phyloP scores from a whole-genome alignment of 2,113 vertebrate genomes.

The Oreochromis tanganicae region DNA sequence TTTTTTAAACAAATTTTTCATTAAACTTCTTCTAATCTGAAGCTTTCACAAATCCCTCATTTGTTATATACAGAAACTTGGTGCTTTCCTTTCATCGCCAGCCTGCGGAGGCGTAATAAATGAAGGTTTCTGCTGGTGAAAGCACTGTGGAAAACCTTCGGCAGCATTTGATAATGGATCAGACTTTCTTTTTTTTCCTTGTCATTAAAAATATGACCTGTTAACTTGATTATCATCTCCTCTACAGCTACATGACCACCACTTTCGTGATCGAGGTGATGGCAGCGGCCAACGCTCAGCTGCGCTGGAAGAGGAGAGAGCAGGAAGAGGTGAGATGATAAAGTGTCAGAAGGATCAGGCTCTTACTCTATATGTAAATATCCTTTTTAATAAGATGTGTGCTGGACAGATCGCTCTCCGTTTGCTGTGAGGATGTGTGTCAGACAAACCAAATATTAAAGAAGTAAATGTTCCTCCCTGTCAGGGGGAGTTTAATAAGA shows the following conservation, averaged over 20 bases:
- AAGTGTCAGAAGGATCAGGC: background rate
- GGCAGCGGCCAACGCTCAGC: conserved; percentile 93
- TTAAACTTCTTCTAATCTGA: background rate
- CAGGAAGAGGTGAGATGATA: conserved; percentile 77
- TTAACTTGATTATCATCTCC: background rate
- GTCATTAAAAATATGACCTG: background rate
- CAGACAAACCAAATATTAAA: background rate
- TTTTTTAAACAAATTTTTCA: background rate
- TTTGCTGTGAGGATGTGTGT: background rate
- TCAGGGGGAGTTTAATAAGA: background rate
- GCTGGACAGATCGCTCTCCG: background rate
- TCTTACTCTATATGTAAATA: background rate
- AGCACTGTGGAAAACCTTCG: background rate
- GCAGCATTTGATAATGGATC: background rate
- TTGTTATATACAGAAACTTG: background rate
- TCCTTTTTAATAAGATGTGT: background rate
- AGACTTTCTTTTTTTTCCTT: fast-evolving
- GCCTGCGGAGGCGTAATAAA: fast-evolving
- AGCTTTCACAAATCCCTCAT: background rate
- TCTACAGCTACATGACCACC: conserved; percentile 89
- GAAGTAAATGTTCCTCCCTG: background rate
- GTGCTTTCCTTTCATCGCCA: fast-evolving
- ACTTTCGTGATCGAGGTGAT: conserved; percentile 98
- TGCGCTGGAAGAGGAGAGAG: conserved; percentile 92
- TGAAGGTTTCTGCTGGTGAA: background rate